Percentiles rank a stretch among this genome's conserved stretches.
phyloP scores from a whole-genome alignment of 2,113 vertebrate genomes.

The Eira barbara region DNA sequence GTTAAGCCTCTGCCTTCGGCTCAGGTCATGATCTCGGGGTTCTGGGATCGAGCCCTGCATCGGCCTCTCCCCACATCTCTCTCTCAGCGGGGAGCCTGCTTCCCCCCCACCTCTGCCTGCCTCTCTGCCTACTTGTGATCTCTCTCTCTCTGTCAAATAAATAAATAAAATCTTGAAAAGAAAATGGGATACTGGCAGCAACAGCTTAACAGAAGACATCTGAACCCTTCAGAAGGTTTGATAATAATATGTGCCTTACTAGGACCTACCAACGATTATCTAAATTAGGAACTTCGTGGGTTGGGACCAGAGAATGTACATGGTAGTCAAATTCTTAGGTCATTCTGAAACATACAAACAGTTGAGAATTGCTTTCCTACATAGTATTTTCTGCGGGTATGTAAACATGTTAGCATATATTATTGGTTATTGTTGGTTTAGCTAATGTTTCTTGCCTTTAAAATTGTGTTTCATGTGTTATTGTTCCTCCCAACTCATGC shows the following conservation, averaged over 20 bases:
- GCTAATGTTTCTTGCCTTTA: background rate
- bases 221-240: background rate
- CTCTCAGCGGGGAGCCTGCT: no score
- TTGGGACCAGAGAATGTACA: background rate
- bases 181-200: background rate
- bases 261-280: background rate
- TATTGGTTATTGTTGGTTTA: background rate
- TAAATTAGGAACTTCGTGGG: background rate
- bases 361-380: background rate
- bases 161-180: no score
- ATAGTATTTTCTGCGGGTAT: background rate
- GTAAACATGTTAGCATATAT: background rate
- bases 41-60: no score
- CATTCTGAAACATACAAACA: background rate
- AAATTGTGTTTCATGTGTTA: background rate
- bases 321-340: constrained; percentile 14
- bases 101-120: no score
- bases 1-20: no score
- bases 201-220: background rate
- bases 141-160: no score
- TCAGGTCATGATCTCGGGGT: no score
- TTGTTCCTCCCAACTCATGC: background rate
- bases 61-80: no score
- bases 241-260: constrained; percentile 10
- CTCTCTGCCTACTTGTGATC: no score